Evolutionary conservation across 2,888 invertebrate genomes (phyloP), one percentile per base, ranked within the genome.

Genomic region (Orthosia gothica): DNA sequence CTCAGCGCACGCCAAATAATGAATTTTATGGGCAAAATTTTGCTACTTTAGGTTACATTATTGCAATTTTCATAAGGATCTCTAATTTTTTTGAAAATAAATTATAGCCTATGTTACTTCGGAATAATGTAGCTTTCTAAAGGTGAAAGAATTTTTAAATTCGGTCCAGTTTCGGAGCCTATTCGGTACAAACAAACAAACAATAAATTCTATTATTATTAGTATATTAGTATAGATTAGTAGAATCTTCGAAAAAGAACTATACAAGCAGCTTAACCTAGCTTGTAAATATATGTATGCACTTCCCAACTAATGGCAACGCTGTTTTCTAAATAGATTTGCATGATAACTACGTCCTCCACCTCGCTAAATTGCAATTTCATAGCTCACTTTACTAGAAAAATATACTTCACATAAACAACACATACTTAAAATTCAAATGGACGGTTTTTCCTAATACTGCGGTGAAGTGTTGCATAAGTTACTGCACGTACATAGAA

Each of bases 401-500:
- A 80, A 61, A 72, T 62, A 50, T 72, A 72, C 54, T 55, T 61
- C 18, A 26, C 18, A 5, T 7, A 59, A 40, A 59, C 58, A 64
- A 74, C 40, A 50, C 59, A 13, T n/a, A 32, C 32, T 69, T 73
- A 23, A 72, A 70, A 83, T 73, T 83, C 65, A 50, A 81, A 79
- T 66, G 45, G 50, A 20, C 7, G 54, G 55, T 59, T 66, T 79
- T 65, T 72, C 26, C 45, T 69, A 79, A 79, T 62, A 83, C 73
- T 79, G 81, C 80, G 59, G 81, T 32, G 32, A 57, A 68, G 15
- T 40, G 58, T 84, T 84, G 84, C 54, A 68, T 81, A 81, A 81
- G 23, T 49, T 63, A 55, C 80, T 61, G 81, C 81, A 79, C 45
- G 15, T 5, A 15, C 45, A 45, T 9, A 45, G 61, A 61, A 20